Percentiles rank a stretch among this genome's conserved stretches.
Conservation (phyloP, 23 tunicate species). For the Botrylloides violaceus region DNA sequence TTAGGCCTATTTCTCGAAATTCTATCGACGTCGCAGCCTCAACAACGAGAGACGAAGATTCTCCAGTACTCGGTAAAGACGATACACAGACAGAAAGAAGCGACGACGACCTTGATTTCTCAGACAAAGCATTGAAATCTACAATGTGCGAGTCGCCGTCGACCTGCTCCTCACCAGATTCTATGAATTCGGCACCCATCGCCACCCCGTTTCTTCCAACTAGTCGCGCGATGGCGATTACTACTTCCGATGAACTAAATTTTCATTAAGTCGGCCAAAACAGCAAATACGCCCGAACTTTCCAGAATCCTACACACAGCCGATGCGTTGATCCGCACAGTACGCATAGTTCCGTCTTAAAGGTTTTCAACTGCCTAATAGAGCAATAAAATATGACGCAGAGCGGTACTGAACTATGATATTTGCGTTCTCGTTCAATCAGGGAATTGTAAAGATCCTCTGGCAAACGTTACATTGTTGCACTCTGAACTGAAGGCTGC, state of each 20-base stretch:
- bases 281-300: too few relatives aligned
- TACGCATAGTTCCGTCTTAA: too few relatives aligned
- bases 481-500: too few relatives aligned
- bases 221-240: not conserved
- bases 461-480: too few relatives aligned
- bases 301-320: too few relatives aligned
- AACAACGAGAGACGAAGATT: not conserved
- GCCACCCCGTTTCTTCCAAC: not conserved
- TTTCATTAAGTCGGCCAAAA: not conserved
- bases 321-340: too few relatives aligned
- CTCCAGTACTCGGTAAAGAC: conserved; percentile 3
- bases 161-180: not conserved
- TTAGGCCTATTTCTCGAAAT: not conserved
- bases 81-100: not conserved
- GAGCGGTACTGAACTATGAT: too few relatives aligned
- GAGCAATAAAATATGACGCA: too few relatives aligned
- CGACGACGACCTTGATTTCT: conserved; percentile 15
- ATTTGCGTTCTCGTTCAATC: too few relatives aligned
- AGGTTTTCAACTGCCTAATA: too few relatives aligned
- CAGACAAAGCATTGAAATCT: not conserved
- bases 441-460: too few relatives aligned
- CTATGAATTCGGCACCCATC: not conserved
- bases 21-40: not conserved
- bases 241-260: not conserved
- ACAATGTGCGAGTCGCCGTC: not conserved